These are phyloP conservation scores for Myiotriccus ornatus DNA, from an alignment of 2,797 vertebrate genomes.

Conservation along the genomic window DNA sequence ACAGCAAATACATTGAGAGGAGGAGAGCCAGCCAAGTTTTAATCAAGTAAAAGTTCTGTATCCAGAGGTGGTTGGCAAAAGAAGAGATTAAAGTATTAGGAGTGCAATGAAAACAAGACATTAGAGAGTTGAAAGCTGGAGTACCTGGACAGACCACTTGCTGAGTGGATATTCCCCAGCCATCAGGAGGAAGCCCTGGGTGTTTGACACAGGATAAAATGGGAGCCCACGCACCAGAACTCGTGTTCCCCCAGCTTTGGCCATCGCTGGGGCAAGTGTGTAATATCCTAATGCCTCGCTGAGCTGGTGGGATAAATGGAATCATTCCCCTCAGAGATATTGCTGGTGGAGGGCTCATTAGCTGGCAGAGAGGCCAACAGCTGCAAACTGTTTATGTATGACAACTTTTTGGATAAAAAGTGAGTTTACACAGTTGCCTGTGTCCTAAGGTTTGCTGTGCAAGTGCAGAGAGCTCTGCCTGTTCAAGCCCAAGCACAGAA, in stretches of 20 bases:
- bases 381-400: constrained; percentile 62
- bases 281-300: not conserved
- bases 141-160: constrained; percentile 57
- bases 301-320: not conserved
- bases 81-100: constrained; percentile 65
- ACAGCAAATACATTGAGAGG: constrained; percentile 47
- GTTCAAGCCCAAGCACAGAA: constrained; percentile 37
- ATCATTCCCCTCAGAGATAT: constrained; percentile 29
- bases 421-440: constrained; percentile 55
- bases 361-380: constrained; percentile 50
- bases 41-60: constrained; percentile 63
- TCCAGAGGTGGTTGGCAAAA: constrained; percentile 64
- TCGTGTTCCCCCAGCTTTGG: not conserved
- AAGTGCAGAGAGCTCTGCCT: constrained; percentile 32
- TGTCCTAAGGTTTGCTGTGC: constrained; percentile 33
- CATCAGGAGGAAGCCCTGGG: not conserved
- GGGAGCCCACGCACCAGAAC: not conserved
- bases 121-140: constrained; percentile 63
- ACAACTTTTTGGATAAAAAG: constrained; percentile 43
- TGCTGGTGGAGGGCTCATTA: constrained; percentile 26
- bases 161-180: constrained; percentile 34
- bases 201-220: not conserved
- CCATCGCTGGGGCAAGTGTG: not conserved
- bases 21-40: constrained; percentile 58
- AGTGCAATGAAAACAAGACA: constrained; percentile 64